Base-by-base conservation (phyloP, 2,797 vertebrate genomes). In the Thunnus albacares region DNA sequence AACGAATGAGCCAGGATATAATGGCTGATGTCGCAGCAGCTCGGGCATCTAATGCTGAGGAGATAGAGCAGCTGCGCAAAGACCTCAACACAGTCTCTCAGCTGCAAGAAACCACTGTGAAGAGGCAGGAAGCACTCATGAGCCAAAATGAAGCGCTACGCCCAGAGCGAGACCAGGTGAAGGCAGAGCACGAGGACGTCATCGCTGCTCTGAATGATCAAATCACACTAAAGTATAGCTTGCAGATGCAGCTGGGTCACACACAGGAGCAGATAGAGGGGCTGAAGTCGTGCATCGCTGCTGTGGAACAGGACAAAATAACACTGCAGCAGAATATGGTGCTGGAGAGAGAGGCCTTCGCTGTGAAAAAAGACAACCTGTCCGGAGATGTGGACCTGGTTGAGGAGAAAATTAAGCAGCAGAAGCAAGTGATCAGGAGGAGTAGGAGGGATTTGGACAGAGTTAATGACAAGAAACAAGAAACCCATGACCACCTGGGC, bases 1-100 rank as follows among this genome's bases (percentile, higher is more conserved):
- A 74, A 28, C 60, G 75, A 4, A 88, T 96, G 28, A 84, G 60
- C 30, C 87, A 64, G 72, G 96, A 97, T 33, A 84, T 97, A 4
- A 85, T 94, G 95, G 93, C 91, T 24, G 95, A 95, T n/a, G 77
- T 96, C 13, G 45, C 69, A 7, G 95, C 96, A 15, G 96, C 96
- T 7, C 81, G 78, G 5, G 91, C 89, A 17, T 78, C 81, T 0
- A 89, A 93, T 51, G 81, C 87, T 1, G 66, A 75, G 43, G 91
- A 96, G 87, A 87, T 94, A 8, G 89, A 80, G 26, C 78, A 90
- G 56, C 93, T 97, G 59, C 89, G 79, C 9, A 55, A 11, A 61
- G 92, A 92, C 13, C 43, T 96, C 33, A 57, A n/a, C 5, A 30
- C 33, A 0, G 41, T 81, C 12, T 45, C 43, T 18, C 52, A 30